A percentile compares a stretch with the other conserved stretches of the same genome.
These are phyloP conservation scores for Mystacides longicornis DNA, from an alignment of 2,888 invertebrate species.

Conservation along the genomic window DNA sequence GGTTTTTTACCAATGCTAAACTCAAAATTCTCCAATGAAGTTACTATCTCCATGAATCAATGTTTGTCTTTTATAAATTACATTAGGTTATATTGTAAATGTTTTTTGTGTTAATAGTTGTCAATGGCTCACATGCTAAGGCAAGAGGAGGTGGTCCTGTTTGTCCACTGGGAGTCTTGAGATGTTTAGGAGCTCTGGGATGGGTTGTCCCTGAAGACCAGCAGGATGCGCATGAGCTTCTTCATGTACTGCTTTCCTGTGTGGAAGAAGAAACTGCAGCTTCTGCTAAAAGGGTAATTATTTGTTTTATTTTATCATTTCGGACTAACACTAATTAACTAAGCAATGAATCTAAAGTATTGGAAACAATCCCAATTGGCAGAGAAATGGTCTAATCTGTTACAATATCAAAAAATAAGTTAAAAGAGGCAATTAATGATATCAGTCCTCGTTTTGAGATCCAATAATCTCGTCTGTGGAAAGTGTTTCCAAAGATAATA, in stretches of 20 bases:
- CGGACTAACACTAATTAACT: too few relatives aligned
- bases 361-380: too few relatives aligned
- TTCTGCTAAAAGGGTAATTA: slow-evolving; percentile 49
- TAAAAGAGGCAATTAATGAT: too few relatives aligned
- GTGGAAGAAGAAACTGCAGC: slow-evolving; percentile 76
- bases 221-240: slow-evolving; percentile 90
- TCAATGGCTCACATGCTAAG: slow-evolving; percentile 64
- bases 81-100: background rate
- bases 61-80: background rate
- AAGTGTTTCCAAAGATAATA: too few relatives aligned
- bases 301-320: background rate
- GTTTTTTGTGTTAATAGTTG: slow-evolving; percentile 43
- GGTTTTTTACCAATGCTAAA: too few relatives aligned
- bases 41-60: background rate
- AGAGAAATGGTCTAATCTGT: too few relatives aligned
- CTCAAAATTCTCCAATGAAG: too few relatives aligned
- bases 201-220: slow-evolving; percentile 88
- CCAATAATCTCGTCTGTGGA: too few relatives aligned
- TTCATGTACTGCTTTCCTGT: slow-evolving; percentile 83
- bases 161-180: slow-evolving; percentile 55
- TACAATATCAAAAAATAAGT: too few relatives aligned
- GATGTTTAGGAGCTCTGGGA: slow-evolving; percentile 65
- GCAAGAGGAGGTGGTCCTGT: slow-evolving; percentile 52
- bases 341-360: too few relatives aligned
- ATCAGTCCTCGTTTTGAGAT: too few relatives aligned